Evolutionary conservation across 2,888 invertebrate genomes (phyloP).

Genomic region (Lissocephala sabroskyi): DNA sequence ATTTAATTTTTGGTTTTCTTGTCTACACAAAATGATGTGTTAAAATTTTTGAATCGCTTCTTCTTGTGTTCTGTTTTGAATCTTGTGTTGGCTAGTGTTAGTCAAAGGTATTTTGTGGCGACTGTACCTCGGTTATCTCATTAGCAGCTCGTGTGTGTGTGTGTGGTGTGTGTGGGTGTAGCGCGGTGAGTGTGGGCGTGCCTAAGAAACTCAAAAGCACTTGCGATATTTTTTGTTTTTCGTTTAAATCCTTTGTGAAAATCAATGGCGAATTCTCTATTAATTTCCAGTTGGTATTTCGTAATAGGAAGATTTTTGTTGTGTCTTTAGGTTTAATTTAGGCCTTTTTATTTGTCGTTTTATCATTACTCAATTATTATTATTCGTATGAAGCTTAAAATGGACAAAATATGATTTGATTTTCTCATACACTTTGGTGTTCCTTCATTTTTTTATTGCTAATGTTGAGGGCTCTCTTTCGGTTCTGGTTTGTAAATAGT

Average conservation of each 20-base stretch:
- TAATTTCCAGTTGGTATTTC: constrained; percentile 15
- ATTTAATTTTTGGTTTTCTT: constrained; percentile 4
- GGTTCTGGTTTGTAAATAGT: constrained; percentile 38
- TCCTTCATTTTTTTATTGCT: constrained; percentile 15
- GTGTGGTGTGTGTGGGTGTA: constrained; percentile 6
- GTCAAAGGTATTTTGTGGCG: constrained; percentile 31
- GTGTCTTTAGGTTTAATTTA: no score
- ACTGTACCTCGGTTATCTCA: constrained; percentile 32
- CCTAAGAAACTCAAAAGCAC: constrained; percentile 26
- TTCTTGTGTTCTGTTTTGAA: constrained; percentile 16
- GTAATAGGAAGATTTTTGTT: constrained; percentile 49
- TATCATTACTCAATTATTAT: constrained; percentile 19
- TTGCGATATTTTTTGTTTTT: constrained; percentile 4
- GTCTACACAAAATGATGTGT: constrained; percentile 29
- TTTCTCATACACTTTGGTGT: constrained; percentile 10
- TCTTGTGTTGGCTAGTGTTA: constrained; percentile 46
- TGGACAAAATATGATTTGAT: constrained; percentile 49
- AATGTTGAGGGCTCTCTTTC: constrained; percentile 19
- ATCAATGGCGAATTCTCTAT: constrained; percentile 17
- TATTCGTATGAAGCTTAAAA: constrained; percentile 49
- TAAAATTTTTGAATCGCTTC: constrained; percentile 10
- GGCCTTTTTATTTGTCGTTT: constrained; percentile 25
- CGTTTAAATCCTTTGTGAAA: constrained; percentile 4
- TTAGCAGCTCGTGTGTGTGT: constrained; percentile 14
- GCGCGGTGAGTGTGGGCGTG: constrained; percentile 25